phyloP scores from a whole-genome alignment of 2,113 vertebrate species.

The Elachura formosa region DNA sequence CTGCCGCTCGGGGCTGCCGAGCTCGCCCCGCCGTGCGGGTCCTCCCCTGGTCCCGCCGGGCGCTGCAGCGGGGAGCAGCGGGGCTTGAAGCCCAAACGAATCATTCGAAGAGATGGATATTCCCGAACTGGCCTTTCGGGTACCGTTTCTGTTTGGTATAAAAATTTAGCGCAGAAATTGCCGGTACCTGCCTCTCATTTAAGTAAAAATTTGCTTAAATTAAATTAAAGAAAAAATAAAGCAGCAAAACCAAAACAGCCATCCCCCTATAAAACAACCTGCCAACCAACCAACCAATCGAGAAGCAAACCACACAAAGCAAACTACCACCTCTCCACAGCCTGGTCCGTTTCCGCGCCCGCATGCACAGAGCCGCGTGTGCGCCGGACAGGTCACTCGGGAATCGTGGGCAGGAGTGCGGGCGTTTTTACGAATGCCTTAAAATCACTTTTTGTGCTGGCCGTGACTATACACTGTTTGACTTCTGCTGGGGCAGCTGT shows the following conservation, averaged over 20 bases:
- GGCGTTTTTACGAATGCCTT: background rate
- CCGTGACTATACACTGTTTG: background rate
- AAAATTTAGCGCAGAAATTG: background rate
- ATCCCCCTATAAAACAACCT: too few species aligned
- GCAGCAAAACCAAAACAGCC: background rate
- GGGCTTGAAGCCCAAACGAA: accelerated
- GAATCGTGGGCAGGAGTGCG: background rate
- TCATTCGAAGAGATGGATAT: background rate
- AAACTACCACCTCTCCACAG: background rate
- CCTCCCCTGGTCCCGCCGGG: background rate
- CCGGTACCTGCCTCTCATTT: background rate
- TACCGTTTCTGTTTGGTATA: background rate
- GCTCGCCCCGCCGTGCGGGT: background rate
- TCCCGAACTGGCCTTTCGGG: too few species aligned
- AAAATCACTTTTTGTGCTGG: background rate
- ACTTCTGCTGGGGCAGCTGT: background rate
- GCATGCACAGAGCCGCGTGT: accelerated
- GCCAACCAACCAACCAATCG: background rate
- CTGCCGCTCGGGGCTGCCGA: background rate
- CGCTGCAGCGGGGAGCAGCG: background rate
- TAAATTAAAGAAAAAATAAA: background rate
- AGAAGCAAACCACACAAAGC: background rate
- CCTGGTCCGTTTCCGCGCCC: background rate
- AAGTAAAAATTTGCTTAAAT: background rate
- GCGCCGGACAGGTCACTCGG: background rate